phyloP scores from a whole-genome alignment of 2,113 vertebrate genomes.

The Lates calcarifer region DNA sequence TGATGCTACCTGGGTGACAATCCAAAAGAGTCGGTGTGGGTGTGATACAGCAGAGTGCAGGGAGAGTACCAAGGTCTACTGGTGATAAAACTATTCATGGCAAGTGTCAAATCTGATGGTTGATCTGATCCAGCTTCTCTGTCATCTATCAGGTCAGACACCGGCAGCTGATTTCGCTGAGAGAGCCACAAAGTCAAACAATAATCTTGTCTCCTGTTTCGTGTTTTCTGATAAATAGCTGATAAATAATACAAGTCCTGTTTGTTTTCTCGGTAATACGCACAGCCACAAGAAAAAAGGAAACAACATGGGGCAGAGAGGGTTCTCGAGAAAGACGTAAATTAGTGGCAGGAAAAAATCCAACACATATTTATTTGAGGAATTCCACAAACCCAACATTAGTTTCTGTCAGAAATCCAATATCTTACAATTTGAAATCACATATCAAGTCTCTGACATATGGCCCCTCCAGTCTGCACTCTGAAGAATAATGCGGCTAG shows the following conservation, averaged over 20 bases:
- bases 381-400: constrained; percentile 51
- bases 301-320: not conserved
- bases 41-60: constrained; percentile 13
- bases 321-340: constrained; percentile 11
- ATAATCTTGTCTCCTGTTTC: constrained; percentile 4
- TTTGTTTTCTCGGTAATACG: constrained; percentile 3
- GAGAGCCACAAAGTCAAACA: constrained; percentile 33
- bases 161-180: constrained; percentile 8
- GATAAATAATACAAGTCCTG: not conserved
- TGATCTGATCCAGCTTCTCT: constrained; percentile 35
- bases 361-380: constrained; percentile 21
- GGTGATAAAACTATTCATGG: constrained; percentile 28
- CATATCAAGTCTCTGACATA: constrained; percentile 55
- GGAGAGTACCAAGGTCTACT: not conserved
- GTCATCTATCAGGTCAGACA: constrained; percentile 27
- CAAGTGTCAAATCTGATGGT: constrained; percentile 33
- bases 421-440: constrained; percentile 62
- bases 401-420: constrained; percentile 58
- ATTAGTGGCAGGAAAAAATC: constrained; percentile 40
- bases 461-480: constrained; percentile 39
- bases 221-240: constrained; percentile 14
- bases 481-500: constrained; percentile 49
- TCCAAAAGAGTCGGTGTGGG: constrained; percentile 5
- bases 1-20: constrained; percentile 25
- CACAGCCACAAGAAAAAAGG: constrained; percentile 3